Conservation (phyloP, 2,888 invertebrate genomes). For the Malachius bipustulatus region DNA sequence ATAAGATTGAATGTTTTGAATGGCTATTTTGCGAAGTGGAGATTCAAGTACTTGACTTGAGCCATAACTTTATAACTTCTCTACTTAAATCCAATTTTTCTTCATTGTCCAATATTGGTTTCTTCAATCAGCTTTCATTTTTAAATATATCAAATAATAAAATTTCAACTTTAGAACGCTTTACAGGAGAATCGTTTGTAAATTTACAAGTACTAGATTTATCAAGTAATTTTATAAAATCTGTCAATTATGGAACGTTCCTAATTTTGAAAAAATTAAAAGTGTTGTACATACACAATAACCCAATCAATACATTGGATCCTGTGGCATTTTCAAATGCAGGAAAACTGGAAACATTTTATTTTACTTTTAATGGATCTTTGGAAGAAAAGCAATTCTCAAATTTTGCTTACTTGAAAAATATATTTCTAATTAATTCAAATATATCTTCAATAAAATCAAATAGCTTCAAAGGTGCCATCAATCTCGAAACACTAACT, state of each 20-base stretch:
- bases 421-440: not conserved
- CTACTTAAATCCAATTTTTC: too few relatives aligned
- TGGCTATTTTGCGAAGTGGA: constrained; percentile 1
- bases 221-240: not conserved
- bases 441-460: not conserved
- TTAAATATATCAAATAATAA: not conserved
- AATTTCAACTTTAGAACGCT: not conserved
- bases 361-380: not conserved
- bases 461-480: not conserved
- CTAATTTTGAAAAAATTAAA: not conserved
- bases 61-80: not conserved
- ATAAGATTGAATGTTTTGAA: not conserved
- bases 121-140: not conserved
- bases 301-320: not conserved
- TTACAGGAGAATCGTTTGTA: not conserved
- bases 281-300: not conserved
- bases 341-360: not conserved
- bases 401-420: not conserved
- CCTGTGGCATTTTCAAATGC: not conserved
- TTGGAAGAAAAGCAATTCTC: not conserved
- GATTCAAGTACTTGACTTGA: not conserved
- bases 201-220: not conserved
- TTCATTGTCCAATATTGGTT: not conserved
- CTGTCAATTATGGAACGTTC: not conserved
- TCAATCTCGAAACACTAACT: not conserved